Conservation (phyloP, 2,113 vertebrate genomes). For the Canis aureus region DNA sequence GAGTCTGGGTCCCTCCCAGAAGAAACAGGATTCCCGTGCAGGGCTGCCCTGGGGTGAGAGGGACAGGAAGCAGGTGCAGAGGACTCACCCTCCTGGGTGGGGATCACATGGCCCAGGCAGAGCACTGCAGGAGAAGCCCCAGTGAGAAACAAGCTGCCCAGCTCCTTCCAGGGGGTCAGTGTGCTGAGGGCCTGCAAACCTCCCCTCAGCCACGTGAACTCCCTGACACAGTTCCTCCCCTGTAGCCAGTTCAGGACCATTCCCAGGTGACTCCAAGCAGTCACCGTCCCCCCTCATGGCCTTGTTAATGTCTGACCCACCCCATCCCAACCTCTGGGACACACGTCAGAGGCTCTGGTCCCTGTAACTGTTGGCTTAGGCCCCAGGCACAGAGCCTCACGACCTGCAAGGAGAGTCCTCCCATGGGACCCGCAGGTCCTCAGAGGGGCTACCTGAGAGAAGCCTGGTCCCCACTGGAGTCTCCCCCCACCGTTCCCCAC, state of each 20-base stretch:
- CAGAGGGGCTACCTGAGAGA: background rate
- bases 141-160: rapidly evolving
- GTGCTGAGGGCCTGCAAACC: no score
- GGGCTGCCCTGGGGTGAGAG: background rate
- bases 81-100: background rate
- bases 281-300: background rate
- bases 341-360: no score
- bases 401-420: no score
- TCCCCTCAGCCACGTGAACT: rapidly evolving
- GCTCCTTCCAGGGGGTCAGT: background rate
- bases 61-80: rapidly evolving
- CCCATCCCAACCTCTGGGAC: background rate
- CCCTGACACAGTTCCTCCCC: background rate
- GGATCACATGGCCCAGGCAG: background rate
- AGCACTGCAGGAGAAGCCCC: conserved; percentile 3
- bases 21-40: background rate
- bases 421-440: background rate
- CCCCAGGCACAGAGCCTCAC: rapidly evolving
- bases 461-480: background rate
- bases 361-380: background rate
- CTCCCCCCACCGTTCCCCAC: background rate
- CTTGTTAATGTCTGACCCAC: background rate
- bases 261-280: background rate
- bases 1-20: background rate
- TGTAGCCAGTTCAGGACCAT: background rate